A percentile compares a stretch with the other conserved stretches of the same genome.
Evolutionary conservation across 2,797 vertebrate species (phyloP).

Genomic region (Eleutherodactylus coqui): DNA sequence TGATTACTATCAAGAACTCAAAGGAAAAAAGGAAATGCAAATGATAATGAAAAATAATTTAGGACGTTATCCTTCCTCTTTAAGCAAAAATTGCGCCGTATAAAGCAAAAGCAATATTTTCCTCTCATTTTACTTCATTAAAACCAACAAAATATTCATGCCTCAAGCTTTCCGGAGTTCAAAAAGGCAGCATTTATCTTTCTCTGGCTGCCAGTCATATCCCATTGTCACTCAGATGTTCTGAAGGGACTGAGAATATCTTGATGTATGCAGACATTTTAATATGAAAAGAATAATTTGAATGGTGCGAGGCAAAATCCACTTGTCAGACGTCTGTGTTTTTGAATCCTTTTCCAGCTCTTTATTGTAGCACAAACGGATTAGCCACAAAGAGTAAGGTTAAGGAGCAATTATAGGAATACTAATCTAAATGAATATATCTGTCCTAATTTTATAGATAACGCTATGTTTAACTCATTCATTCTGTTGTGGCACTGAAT

Average conservation of each 20-base stretch:
- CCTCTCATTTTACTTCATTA: constrained; percentile 33
- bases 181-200: constrained; percentile 48
- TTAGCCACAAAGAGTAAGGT: constrained; percentile 26
- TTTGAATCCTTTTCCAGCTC: constrained; percentile 22
- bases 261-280: constrained; percentile 53
- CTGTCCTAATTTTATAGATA: neutral
- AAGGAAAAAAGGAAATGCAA: neutral
- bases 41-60: neutral
- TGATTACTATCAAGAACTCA: constrained; percentile 1
- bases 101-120: constrained; percentile 48
- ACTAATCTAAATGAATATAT: neutral
- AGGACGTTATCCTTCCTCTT: neutral
- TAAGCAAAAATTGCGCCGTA: constrained; percentile 4
- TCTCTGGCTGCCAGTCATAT: constrained; percentile 47
- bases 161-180: constrained; percentile 27
- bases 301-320: constrained; percentile 42
- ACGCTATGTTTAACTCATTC: constrained; percentile 6
- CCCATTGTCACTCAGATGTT: constrained; percentile 54
- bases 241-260: constrained; percentile 26
- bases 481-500: constrained; percentile 5
- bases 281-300: constrained; percentile 51
- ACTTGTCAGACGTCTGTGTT: constrained; percentile 38
- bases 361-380: constrained; percentile 43
- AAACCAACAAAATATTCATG: constrained; percentile 31
- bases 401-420: constrained; percentile 39